These are phyloP conservation scores for Buathra laborator DNA, from an alignment of 2,888 invertebrate genomes.

Conservation along the genomic window DNA sequence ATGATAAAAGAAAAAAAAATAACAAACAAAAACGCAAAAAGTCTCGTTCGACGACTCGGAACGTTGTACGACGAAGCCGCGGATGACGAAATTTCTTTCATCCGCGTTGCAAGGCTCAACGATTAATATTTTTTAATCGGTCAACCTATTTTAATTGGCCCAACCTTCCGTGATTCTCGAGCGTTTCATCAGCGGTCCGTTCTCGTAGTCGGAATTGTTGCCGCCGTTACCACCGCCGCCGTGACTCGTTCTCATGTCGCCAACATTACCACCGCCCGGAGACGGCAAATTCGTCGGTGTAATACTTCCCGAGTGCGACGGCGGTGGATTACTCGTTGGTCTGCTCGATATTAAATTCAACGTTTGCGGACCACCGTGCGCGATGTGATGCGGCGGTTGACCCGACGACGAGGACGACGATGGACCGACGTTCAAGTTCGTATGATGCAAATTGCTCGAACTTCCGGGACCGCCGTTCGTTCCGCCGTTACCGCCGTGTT, in stretches of 20 bases:
- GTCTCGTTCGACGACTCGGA: constrained; percentile 73
- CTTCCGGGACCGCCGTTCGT: constrained; percentile 80
- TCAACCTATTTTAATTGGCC: constrained; percentile 91
- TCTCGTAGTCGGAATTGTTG: constrained; percentile 88
- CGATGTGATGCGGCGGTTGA: constrained; percentile 80
- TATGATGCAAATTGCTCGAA: constrained; percentile 86
- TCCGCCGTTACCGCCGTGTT: constrained; percentile 86
- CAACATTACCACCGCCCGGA: constrained; percentile 86
- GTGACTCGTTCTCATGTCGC: constrained; percentile 87
- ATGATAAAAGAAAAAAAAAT: constrained; percentile 18
- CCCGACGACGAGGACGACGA: constrained; percentile 79
- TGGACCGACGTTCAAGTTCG: constrained; percentile 82
- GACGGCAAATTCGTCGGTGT: constrained; percentile 94
- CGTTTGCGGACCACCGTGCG: constrained; percentile 80
- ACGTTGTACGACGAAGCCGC: constrained; percentile 75
- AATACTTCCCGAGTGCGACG: constrained; percentile 89
- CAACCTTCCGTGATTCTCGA: constrained; percentile 95
- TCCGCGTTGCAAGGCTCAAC: constrained; percentile 4
- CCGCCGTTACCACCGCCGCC: constrained; percentile 84
- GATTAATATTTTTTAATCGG: constrained; percentile 49
- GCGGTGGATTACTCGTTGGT: constrained; percentile 83
- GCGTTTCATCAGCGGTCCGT: constrained; percentile 91
- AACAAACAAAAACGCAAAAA: not conserved
- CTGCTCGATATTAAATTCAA: constrained; percentile 82
- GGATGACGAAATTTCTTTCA: constrained; percentile 4